phyloP scores from a whole-genome alignment of 2,113 vertebrate genomes.

The Datnioides undecimradiatus region DNA sequence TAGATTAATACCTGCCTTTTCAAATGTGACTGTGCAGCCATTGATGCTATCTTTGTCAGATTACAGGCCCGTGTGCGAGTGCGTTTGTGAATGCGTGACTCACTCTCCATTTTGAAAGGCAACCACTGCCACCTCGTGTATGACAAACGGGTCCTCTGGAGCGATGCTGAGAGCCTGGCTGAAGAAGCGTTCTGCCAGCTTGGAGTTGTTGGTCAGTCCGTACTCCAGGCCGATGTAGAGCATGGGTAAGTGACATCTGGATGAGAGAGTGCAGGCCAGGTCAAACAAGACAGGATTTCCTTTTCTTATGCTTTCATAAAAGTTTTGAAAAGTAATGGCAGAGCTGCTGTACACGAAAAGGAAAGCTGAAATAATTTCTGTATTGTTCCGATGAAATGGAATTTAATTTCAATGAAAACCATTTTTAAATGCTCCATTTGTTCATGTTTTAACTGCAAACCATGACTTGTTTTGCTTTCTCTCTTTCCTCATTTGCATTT shows the following conservation, averaged over 20 bases:
- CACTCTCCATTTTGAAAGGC: conserved; percentile 99
- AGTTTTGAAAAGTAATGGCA: not conserved
- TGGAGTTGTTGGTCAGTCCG: conserved; percentile 98
- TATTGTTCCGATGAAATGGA: too few species aligned
- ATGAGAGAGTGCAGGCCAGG: not conserved
- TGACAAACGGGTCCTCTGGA: conserved; percentile 98
- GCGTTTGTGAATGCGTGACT: conserved; percentile 74
- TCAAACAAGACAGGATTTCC: not conserved
- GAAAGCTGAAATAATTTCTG: too few species aligned
- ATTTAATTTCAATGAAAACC: too few species aligned
- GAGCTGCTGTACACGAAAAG: too few species aligned
- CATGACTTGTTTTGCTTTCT: too few species aligned
- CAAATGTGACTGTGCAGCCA: not conserved
- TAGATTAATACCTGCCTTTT: not conserved
- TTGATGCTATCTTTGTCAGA: not conserved
- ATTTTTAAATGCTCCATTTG: too few species aligned
- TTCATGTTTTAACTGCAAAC: too few species aligned
- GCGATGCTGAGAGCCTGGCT: conserved; percentile 98
- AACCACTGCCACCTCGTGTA: conserved; percentile 98
- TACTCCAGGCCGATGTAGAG: conserved; percentile 98
- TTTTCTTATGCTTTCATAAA: not conserved
- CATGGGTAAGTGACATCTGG: conserved; percentile 97
- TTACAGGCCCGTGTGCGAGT: not conserved
- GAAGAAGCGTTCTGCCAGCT: conserved; percentile 97
- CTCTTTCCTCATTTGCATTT: too few species aligned